These are phyloP conservation scores for Orius laevigatus DNA, from an alignment of 1,140 invertebrate genomes.

Conservation along the genomic window DNA sequence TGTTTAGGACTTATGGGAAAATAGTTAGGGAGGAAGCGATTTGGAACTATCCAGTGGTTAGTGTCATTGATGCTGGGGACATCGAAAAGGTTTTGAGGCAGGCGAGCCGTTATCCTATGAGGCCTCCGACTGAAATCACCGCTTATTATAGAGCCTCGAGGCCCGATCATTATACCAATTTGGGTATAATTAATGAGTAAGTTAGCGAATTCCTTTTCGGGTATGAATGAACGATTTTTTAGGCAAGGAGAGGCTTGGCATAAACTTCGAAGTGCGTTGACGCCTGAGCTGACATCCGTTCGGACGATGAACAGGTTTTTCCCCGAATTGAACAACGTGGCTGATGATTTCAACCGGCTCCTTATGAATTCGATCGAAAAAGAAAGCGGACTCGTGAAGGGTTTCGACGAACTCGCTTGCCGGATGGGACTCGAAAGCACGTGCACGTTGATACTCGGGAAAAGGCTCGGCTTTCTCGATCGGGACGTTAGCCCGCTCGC, in stretches of 20 bases:
- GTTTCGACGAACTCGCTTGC: conserved; percentile 56
- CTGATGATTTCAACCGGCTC: conserved; percentile 59
- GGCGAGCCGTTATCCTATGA: conserved; percentile 50
- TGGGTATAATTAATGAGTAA: conserved; percentile 67
- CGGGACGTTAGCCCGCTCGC: conserved; percentile 30
- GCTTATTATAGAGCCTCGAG: conserved; percentile 54
- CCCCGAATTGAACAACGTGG: conserved; percentile 55
- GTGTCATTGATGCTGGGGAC: conserved; percentile 53
- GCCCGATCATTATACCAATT: conserved; percentile 59
- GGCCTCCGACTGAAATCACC: conserved; percentile 69
- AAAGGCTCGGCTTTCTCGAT: conserved; percentile 61
- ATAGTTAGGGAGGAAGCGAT: conserved; percentile 60
- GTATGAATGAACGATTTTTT: not conserved
- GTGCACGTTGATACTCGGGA: conserved; percentile 57
- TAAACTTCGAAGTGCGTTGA: conserved; percentile 50
- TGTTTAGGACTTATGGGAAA: conserved; percentile 51
- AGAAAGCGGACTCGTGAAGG: conserved; percentile 30
- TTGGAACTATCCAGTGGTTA: conserved; percentile 56
- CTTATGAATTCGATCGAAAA: conserved; percentile 34
- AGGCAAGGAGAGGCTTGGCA: conserved; percentile 72
- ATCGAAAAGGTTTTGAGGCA: conserved; percentile 59
- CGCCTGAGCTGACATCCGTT: conserved; percentile 57
- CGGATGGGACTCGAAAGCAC: conserved; percentile 63
- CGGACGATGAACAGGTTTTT: conserved; percentile 59
- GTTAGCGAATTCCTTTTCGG: conserved; percentile 21